Conservation (phyloP, 2,113 vertebrate species). For the Terrapene triunguis region DNA sequence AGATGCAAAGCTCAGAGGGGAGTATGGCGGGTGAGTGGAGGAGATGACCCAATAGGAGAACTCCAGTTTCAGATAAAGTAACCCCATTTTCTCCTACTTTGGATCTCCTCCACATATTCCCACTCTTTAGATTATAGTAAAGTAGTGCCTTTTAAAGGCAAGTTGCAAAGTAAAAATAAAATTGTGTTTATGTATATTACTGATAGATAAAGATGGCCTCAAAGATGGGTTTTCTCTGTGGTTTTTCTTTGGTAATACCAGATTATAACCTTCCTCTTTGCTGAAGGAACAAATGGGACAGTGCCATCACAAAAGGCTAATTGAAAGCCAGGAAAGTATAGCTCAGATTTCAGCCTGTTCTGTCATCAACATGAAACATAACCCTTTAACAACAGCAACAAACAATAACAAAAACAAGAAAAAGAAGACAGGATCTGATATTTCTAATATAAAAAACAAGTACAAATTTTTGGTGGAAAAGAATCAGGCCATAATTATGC, state of each 20-base stretch:
- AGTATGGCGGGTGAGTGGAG: slow-evolving; percentile 72
- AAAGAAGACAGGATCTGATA: background rate
- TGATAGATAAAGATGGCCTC: background rate
- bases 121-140: slow-evolving; percentile 73
- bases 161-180: slow-evolving; percentile 71
- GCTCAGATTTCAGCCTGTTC: background rate
- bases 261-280: background rate
- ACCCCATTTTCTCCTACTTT: slow-evolving; percentile 74
- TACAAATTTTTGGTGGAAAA: background rate
- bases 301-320: background rate
- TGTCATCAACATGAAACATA: background rate
- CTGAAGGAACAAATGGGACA: slow-evolving; percentile 2
- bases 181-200: slow-evolving; percentile 27
- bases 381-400: background rate
- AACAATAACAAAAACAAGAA: background rate
- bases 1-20: slow-evolving; percentile 74
- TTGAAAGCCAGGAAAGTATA: background rate
- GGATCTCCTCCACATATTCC: slow-evolving; percentile 74
- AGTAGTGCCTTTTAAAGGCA: slow-evolving; percentile 71
- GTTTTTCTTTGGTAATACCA: background rate
- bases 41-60: slow-evolving; percentile 75
- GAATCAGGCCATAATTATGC: background rate
- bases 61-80: slow-evolving; percentile 71
- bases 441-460: background rate
- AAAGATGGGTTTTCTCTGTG: background rate